Evolutionary conservation across 2,113 vertebrate species (phyloP), one percentile per base, ranked within the genome.

Genomic region (Leptodactylus fuscus): DNA sequence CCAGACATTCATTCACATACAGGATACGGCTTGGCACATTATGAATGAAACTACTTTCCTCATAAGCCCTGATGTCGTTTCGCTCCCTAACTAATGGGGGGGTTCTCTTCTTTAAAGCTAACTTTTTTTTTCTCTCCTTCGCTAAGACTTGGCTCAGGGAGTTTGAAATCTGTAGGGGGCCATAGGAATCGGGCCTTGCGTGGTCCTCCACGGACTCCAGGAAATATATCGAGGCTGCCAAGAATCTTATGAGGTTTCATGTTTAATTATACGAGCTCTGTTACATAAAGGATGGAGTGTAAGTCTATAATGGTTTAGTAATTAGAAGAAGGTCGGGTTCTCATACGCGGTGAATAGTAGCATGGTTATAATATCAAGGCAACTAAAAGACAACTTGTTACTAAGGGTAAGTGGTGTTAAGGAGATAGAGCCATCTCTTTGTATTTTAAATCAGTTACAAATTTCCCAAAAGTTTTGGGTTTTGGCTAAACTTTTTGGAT

Each of bases 11-110:
- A 86, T 71, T 71, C 65, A 79, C 16, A 22, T 55, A 13, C 41
- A 78, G 74, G 41, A 44, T 85, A 32, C 44, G 49, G 69, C 69
- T 46, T 62, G 70, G 48, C 75, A 80, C 46, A 44, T 85, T 80
- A 80, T 85, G 75, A 85, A 85, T 71, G 60, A 77, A 80, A 36
- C 41, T 32, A 22, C 32, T 78, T 36, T 67, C 41, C 55, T 70
- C 41, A 27, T 44, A 85, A 67, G 38, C n/a, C n/a, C n/a, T n/a
- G n/a, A n/a, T n/a, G n/a, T n/a, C 60, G 32, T 71, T 27, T 60
- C 38, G 12, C 81, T 75, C 38, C 29, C 27, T 51, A 18, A 49
- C 49, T 53, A 83, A 75, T 75, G 58, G 41, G 9, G 41, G 9
- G 80, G 60, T 15, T 44, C 82, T 76, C 6, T n/a, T 48, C n/a